Conservation (phyloP, 23 tunicate species). For the Phallusia fumigata region DNA sequence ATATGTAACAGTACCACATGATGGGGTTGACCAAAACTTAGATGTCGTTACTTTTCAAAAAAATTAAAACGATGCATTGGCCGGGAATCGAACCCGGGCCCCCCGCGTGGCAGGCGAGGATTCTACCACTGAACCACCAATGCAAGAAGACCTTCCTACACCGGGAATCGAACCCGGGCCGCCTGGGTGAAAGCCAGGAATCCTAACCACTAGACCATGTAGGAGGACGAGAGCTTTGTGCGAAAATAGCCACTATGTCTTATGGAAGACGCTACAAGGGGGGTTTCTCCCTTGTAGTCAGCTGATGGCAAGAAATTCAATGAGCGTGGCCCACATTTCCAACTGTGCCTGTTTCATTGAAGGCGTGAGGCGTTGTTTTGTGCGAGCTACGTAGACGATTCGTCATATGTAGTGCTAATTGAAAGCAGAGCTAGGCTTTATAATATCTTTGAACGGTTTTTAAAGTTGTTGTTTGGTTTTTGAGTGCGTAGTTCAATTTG, state of each 20-base stretch:
- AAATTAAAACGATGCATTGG: not conserved
- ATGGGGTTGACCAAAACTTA: too few species aligned
- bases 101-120: constrained; percentile 44
- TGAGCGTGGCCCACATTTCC: not conserved
- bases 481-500: not conserved
- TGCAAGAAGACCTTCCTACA: constrained; percentile 53
- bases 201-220: constrained; percentile 75
- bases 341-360: not conserved
- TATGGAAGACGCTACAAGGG: not conserved
- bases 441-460: too few species aligned
- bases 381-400: not conserved
- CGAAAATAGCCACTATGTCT: not conserved
- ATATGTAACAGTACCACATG: too few species aligned
- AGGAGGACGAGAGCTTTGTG: constrained; percentile 10
- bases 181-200: constrained; percentile 80
- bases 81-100: constrained; percentile 18
- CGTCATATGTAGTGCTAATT: not conserved
- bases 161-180: constrained; percentile 82
- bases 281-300: not conserved
- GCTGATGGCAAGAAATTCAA: not conserved
- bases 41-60: not conserved
- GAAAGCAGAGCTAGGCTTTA: not conserved
- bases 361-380: too few species aligned
- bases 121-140: constrained; percentile 94
- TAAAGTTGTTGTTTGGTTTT: too few species aligned